Conservation (phyloP, 2,888 invertebrate genomes). For the Mellilla xanthometata region DNA sequence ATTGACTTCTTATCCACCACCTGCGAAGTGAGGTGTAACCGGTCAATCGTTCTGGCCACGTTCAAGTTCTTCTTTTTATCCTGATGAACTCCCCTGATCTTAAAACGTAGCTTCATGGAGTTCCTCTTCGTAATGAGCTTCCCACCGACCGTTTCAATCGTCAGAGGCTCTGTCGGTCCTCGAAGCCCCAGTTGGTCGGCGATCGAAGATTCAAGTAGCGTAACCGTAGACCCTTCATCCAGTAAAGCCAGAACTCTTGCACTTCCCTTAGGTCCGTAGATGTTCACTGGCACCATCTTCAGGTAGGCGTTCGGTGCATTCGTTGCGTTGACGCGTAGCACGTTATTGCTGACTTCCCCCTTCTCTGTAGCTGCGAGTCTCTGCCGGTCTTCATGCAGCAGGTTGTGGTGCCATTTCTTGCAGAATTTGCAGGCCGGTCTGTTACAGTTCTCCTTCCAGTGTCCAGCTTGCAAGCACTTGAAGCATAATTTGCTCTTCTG, state of each 20-base stretch:
- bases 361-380: not conserved
- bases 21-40: not conserved
- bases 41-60: slow-evolving; percentile 2
- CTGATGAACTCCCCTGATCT: not conserved
- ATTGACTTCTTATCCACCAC: not conserved
- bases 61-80: not conserved
- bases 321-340: too few species aligned
- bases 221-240: slow-evolving; percentile 21
- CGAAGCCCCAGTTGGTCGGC: slow-evolving; percentile 7
- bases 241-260: slow-evolving; percentile 11
- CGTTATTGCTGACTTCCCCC: not conserved
- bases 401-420: not conserved
- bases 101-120: not conserved
- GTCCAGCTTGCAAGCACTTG: not conserved
- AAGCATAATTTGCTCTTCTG: not conserved
- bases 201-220: slow-evolving; percentile 6
- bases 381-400: not conserved
- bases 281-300: slow-evolving; percentile 10
- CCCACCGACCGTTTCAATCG: slow-evolving; percentile 8
- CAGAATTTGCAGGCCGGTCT: not conserved
- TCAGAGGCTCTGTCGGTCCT: slow-evolving; percentile 3
- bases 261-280: slow-evolving; percentile 13
- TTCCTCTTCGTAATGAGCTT: not conserved
- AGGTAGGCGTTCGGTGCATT: not conserved
- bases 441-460: not conserved